Conservation (phyloP, 2,113 vertebrate genomes). For the Trichechus manatus region DNA sequence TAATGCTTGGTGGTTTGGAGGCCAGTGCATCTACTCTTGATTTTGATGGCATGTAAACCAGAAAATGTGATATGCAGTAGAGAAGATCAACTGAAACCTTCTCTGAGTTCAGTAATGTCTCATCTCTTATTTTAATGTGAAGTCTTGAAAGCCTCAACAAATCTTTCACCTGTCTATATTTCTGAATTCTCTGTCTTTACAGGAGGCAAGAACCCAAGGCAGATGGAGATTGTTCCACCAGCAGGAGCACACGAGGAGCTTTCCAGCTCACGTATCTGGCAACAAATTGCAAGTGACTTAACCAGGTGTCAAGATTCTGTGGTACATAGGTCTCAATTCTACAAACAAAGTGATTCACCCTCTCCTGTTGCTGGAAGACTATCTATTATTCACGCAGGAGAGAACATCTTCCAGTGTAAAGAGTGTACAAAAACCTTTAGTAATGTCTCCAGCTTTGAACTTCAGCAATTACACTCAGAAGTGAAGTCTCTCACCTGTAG, state of each 20-base stretch:
- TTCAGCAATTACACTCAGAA: constrained; percentile 64
- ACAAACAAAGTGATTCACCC: neutral
- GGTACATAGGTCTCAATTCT: neutral
- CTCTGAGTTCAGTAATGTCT: neutral
- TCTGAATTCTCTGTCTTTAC: constrained; percentile 53
- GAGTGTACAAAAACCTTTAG: constrained; percentile 56
- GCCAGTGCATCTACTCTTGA: neutral
- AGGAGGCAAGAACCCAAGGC: constrained; percentile 44
- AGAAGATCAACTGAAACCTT: neutral
- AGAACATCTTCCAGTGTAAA: constrained; percentile 44
- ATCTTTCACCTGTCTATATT: constrained; percentile 1
- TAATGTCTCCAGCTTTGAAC: constrained; percentile 55
- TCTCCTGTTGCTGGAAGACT: neutral
- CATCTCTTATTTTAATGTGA: neutral
- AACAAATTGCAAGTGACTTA: constrained; percentile 36
- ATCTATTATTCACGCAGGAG: neutral
- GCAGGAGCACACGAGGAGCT: constrained; percentile 9
- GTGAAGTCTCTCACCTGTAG: constrained; percentile 71
- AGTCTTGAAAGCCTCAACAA: neutral
- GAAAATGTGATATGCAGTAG: neutral
- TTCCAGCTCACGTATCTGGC: constrained; percentile 32
- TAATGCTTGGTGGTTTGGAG: neutral
- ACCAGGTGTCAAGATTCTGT: neutral
- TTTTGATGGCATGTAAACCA: neutral
- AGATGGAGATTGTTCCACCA: neutral